Conservation (phyloP, 2,888 invertebrate species). For the Onchidella celtica region DNA sequence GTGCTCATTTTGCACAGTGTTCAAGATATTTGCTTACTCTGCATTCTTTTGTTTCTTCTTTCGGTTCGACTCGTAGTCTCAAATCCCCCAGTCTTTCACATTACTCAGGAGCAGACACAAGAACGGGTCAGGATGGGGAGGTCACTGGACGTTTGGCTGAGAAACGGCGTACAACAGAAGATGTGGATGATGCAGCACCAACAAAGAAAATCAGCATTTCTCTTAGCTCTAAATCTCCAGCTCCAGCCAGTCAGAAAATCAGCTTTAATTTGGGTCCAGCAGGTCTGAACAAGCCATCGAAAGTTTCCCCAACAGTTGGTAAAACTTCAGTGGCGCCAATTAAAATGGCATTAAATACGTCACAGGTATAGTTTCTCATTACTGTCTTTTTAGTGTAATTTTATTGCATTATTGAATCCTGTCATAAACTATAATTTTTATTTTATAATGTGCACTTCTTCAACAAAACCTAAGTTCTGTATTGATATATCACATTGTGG, state of each 20-base stretch:
- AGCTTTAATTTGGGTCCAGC: slow-evolving; percentile 39
- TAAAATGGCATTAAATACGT: slow-evolving; percentile 42
- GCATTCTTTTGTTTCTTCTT: slow-evolving; percentile 47
- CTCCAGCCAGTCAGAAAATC: slow-evolving; percentile 37
- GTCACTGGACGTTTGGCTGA: slow-evolving; percentile 28
- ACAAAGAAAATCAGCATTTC: slow-evolving; percentile 54
- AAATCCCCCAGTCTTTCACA: slow-evolving; percentile 54
- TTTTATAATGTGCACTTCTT: too few relatives aligned
- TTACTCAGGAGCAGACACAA: slow-evolving; percentile 50
- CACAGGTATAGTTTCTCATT: too few relatives aligned
- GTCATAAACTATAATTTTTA: background rate
- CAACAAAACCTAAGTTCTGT: too few relatives aligned
- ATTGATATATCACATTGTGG: too few relatives aligned
- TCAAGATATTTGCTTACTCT: slow-evolving; percentile 43
- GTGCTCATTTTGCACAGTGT: too few relatives aligned
- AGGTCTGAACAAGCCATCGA: background rate
- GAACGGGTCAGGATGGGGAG: slow-evolving; percentile 34
- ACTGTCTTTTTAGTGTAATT: too few relatives aligned
- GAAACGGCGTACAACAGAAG: slow-evolving; percentile 34
- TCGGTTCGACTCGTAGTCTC: slow-evolving; percentile 52
- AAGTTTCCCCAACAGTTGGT: slow-evolving; percentile 2
- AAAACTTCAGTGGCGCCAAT: slow-evolving; percentile 29
- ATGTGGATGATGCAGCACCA: slow-evolving; percentile 30
- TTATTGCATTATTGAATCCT: background rate
- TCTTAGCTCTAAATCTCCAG: slow-evolving; percentile 40